phyloP scores from a whole-genome alignment of 2,888 invertebrate species.

The Caenorhabditis doughertyi region DNA sequence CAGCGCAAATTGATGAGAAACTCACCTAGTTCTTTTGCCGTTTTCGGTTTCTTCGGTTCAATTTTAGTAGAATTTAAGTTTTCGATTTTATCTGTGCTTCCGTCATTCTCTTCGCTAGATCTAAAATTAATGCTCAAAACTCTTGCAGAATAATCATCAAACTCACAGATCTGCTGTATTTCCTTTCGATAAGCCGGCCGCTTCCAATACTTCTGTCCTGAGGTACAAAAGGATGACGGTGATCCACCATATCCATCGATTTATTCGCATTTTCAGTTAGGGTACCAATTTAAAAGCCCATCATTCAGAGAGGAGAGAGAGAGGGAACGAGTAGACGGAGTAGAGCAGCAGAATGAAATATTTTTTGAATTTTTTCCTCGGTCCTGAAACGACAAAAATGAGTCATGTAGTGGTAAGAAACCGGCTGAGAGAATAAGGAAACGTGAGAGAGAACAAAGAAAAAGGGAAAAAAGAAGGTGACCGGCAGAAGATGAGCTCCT shows the following conservation, averaged over 20 bases:
- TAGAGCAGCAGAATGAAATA: background rate
- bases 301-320: slow-evolving; percentile 18
- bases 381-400: slow-evolving; percentile 12
- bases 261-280: slow-evolving; percentile 48
- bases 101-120: slow-evolving; percentile 30
- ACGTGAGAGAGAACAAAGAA: slow-evolving; percentile 26
- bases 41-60: slow-evolving; percentile 42
- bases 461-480: slow-evolving; percentile 28
- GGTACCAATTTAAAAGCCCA: slow-evolving; percentile 29
- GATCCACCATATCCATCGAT: slow-evolving; percentile 60
- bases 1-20: background rate
- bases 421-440: slow-evolving; percentile 15
- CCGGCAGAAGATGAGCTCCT: slow-evolving; percentile 30
- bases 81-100: background rate
- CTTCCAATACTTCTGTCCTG: slow-evolving; percentile 33
- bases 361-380: background rate
- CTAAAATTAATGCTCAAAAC: slow-evolving; percentile 25
- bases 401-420: slow-evolving; percentile 19
- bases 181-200: background rate
- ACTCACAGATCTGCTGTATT: slow-evolving; percentile 24
- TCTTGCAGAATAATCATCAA: slow-evolving; percentile 1
- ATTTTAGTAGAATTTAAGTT: slow-evolving; percentile 24
- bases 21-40: slow-evolving; percentile 36
- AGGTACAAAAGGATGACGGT: slow-evolving; percentile 49
- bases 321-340: background rate